Evolutionary conservation across 2,888 invertebrate genomes (phyloP), one percentile per base, ranked within the genome.

Genomic region (Gymnocheta viridis): DNA sequence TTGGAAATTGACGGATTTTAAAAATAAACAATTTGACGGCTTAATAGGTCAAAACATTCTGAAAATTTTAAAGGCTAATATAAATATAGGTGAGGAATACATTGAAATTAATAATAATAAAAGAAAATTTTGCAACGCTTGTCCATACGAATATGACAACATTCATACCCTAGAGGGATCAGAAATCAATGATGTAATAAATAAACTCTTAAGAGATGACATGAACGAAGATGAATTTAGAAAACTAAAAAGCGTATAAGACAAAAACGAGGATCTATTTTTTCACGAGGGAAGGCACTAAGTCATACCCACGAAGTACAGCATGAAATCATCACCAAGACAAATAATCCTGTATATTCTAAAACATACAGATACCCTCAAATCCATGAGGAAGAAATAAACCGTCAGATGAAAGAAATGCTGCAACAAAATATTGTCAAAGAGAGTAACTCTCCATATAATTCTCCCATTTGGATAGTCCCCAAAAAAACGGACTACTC

Each of bases 61-160:
- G 14, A 60, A 38, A 60, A 60, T 38, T 19, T 14, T 38, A 35
- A 58, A 32, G 2, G 60, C 60, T 7, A 60, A 38, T 24, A 38
- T 38, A 19, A 60, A 60, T 9, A 35, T 38, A 22, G 60, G 14
- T 2, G 60, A 60, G 14, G 60, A 38, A 44, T 64, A 27, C 12
- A n/a, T 64, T 17, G 41, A 64, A 35, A 12, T 64, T 14, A 49
- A 49, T 14, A 49, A 49, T 12, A 49, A 66, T 49, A 66, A 66
- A 19, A 66, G 49, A 19, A 49, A 49, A 49, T 66, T 66, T 49
- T 49, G 47, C 14, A 47, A 32, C 22, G 29, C 66, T 49, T 49
- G 49, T 9, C 66, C 49, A 49, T 66, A 66, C 7, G 32, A 49
- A 6, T 49, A 47, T 10, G 66, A 66, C 2, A 12, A 47, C 17